phyloP scores from a whole-genome alignment of 2,797 vertebrate species.

The Geotrypetes seraphini region DNA sequence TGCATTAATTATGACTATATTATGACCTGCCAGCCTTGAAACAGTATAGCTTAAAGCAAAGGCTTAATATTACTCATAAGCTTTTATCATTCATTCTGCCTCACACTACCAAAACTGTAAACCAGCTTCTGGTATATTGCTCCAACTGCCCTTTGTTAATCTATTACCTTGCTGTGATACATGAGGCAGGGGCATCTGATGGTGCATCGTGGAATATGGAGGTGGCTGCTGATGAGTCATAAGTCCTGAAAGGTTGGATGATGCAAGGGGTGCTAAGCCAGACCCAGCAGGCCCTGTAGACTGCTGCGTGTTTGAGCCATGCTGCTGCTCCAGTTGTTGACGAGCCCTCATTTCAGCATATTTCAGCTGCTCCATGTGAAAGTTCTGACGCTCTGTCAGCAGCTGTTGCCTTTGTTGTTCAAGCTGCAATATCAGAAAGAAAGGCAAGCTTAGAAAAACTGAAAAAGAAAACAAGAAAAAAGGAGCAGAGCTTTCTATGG shows the following conservation, averaged over 20 bases:
- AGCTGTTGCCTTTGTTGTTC: conserved; percentile 95
- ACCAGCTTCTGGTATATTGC: too few relatives aligned
- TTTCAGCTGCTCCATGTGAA: conserved; percentile 98
- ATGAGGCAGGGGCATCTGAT: conserved; percentile 83
- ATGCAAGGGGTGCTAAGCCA: conserved; percentile 39
- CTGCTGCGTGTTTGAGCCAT: conserved; percentile 46
- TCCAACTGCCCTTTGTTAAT: neutral
- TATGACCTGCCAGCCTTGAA: too few relatives aligned
- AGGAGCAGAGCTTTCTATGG: neutral
- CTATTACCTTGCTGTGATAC: conserved; percentile 72
- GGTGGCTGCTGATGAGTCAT: conserved; percentile 68
- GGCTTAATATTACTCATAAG: too few relatives aligned
- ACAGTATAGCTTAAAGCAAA: too few relatives aligned
- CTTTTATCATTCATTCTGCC: too few relatives aligned
- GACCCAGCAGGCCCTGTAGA: conserved; percentile 49
- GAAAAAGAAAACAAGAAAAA: neutral
- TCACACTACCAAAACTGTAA: too few relatives aligned
- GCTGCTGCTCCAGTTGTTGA: conserved; percentile 90
- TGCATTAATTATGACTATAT: too few relatives aligned
- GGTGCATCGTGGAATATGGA: conserved; percentile 81
- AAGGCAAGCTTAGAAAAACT: too few relatives aligned
- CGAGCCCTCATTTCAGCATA: conserved; percentile 87
- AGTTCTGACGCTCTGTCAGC: conserved; percentile 89
- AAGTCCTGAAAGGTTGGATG: conserved; percentile 52
- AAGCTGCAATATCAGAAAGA: conserved; percentile 54